Percentiles rank a stretch among this genome's conserved stretches.
phyloP scores from a whole-genome alignment of 92 coral and sea anemone genomes.

The Siderastrea radians region DNA sequence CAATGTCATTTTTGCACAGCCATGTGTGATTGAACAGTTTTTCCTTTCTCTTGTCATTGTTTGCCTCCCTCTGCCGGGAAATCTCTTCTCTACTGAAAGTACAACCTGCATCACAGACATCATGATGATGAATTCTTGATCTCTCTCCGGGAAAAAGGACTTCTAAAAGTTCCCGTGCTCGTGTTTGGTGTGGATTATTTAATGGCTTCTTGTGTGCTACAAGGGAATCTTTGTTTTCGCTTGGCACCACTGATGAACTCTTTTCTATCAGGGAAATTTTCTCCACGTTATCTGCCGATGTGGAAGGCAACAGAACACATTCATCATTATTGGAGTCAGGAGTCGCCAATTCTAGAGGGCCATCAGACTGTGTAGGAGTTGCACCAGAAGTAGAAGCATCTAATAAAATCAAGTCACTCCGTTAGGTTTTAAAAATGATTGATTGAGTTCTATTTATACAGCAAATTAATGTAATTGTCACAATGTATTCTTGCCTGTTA shows the following conservation, averaged over 20 bases:
- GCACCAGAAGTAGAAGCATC: conserved; percentile 7
- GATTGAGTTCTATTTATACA: background rate
- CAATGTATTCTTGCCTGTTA: conserved; percentile 5
- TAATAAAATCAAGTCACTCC: background rate
- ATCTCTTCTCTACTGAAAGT: conserved; percentile 35
- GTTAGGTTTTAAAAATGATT: background rate
- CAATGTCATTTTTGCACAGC: conserved; percentile 2
- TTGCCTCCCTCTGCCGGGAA: conserved; percentile 15
- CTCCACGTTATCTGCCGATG: conserved; percentile 7
- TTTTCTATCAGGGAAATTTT: background rate
- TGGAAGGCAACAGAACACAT: conserved; percentile 7
- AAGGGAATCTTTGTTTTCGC: background rate
- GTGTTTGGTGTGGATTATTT: background rate
- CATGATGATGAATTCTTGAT: conserved; percentile 15
- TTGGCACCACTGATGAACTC: background rate
- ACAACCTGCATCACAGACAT: conserved; percentile 32
- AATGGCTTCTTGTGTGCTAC: background rate
- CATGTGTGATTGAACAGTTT: conserved; percentile 27
- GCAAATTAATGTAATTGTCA: background rate
- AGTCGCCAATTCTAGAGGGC: background rate
- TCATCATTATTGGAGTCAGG: conserved; percentile 2
- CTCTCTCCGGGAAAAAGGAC: conserved; percentile 14
- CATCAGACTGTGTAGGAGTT: conserved; percentile 10
- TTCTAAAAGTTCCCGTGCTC: conserved; percentile 8
- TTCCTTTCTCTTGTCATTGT: conserved; percentile 42